These are phyloP conservation scores for Catalaphyllia jardinei DNA, from an alignment of 64 coral and sea anemone species.

Conservation along the genomic window DNA sequence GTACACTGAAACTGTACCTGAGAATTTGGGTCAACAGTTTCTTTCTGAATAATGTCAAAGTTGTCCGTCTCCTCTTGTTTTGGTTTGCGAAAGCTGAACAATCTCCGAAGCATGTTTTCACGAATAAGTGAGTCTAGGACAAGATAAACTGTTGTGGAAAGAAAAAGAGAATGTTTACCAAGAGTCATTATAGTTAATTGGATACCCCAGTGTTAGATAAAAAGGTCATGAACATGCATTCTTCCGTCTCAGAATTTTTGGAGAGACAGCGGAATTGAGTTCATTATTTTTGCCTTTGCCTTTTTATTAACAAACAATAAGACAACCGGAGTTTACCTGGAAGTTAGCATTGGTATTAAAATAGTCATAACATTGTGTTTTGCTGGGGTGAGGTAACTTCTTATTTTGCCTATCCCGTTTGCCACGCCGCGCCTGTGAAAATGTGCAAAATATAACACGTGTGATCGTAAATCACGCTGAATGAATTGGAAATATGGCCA, in stretches of 20 bases:
- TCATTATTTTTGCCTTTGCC: too few relatives aligned
- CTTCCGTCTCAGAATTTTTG: too few relatives aligned
- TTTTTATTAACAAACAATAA: too few relatives aligned
- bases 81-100: constrained; percentile 15
- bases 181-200: too few relatives aligned
- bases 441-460: constrained; percentile 4
- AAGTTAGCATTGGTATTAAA: too few relatives aligned
- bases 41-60: not conserved
- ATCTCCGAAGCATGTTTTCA: constrained; percentile 35
- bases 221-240: too few relatives aligned
- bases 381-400: too few relatives aligned
- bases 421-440: not conserved
- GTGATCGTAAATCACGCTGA: not conserved
- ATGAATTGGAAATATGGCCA: not conserved
- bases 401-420: not conserved
- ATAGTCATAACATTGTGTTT: too few relatives aligned
- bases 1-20: not conserved
- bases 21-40: not conserved
- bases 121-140: constrained; percentile 27
- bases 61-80: not conserved
- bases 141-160: constrained; percentile 6
- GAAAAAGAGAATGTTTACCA: not conserved
- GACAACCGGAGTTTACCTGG: too few relatives aligned
- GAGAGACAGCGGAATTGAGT: too few relatives aligned
- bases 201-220: too few relatives aligned